Conservation (phyloP, 2,113 vertebrate genomes). For the Fulmarus glacialis region DNA sequence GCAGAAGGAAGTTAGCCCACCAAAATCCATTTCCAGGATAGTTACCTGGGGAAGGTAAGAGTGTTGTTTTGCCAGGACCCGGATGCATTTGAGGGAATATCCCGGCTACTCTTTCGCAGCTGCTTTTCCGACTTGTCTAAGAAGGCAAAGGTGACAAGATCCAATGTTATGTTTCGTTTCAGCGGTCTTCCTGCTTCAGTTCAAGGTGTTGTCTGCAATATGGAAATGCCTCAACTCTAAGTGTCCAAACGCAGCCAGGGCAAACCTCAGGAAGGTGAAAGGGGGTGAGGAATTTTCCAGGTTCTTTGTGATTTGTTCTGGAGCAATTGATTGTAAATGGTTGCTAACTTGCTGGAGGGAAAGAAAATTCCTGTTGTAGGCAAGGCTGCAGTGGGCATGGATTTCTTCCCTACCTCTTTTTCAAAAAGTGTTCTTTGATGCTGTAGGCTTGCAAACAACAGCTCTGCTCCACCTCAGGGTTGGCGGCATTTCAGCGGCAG, state of each 20-base stretch:
- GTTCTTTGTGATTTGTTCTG: background rate
- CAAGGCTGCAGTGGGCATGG: background rate
- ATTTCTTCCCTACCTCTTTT: background rate
- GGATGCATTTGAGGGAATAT: no score
- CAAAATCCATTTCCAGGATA: background rate
- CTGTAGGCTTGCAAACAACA: background rate
- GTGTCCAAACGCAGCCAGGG: accelerated
- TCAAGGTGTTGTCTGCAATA: background rate
- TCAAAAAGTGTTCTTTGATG: background rate
- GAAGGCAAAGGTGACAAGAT: no score
- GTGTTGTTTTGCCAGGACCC: background rate
- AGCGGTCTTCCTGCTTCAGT: accelerated
- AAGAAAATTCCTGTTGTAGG: background rate
- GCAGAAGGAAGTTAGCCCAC: background rate
- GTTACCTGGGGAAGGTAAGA: background rate
- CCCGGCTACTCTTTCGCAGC: accelerated
- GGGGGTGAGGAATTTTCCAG: background rate
- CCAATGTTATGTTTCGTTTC: accelerated
- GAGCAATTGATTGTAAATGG: background rate
- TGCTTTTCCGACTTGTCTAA: background rate
- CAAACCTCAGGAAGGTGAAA: background rate
- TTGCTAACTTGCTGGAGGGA: background rate
- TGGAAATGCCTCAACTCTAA: accelerated
- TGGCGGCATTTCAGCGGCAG: background rate
- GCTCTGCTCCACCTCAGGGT: background rate